Evolutionary conservation across 2,888 invertebrate species (phyloP).

Genomic region (Alsophila aescularia): DNA sequence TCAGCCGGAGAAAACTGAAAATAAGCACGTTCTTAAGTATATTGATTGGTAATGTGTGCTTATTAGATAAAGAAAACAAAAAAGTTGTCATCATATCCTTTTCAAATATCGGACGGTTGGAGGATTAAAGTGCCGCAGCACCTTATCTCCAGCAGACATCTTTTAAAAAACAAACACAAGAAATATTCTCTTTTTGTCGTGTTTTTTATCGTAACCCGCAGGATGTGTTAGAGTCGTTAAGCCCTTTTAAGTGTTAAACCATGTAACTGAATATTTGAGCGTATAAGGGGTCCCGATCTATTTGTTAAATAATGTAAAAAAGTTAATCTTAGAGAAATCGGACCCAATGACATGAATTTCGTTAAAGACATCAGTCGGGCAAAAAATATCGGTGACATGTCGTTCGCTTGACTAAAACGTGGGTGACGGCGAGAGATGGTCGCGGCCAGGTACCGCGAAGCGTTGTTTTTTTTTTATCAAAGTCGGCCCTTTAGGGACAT

Average conservation of each 20-base stretch:
- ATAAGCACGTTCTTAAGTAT: conserved; percentile 58
- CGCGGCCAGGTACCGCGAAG: conserved; percentile 61
- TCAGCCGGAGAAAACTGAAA: conserved; percentile 30
- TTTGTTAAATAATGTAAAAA: conserved; percentile 83
- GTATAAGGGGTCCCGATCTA: conserved; percentile 80
- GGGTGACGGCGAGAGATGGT: conserved; percentile 59
- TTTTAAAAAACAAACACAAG: conserved; percentile 84
- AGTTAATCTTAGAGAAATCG: conserved; percentile 82
- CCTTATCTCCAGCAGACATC: conserved; percentile 83
- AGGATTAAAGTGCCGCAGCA: conserved; percentile 83
- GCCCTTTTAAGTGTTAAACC: conserved; percentile 85
- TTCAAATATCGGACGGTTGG: conserved; percentile 82
- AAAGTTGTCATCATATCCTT: conserved; percentile 84
- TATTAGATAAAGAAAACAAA: conserved; percentile 79
- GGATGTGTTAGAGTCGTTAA: conserved; percentile 85
- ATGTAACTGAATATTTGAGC: conserved; percentile 84
- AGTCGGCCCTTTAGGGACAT: conserved; percentile 66
- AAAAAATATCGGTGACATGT: conserved; percentile 81
- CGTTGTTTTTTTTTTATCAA: conserved; percentile 69
- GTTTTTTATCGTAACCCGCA: conserved; percentile 84
- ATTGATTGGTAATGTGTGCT: conserved; percentile 74
- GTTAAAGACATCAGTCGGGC: conserved; percentile 79
- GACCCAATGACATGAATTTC: conserved; percentile 82
- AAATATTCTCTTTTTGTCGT: conserved; percentile 80
- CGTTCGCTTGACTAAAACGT: conserved; percentile 65